These are phyloP conservation scores for Noctua janthe DNA, from an alignment of 2,888 invertebrate genomes.

Conservation along the genomic window DNA sequence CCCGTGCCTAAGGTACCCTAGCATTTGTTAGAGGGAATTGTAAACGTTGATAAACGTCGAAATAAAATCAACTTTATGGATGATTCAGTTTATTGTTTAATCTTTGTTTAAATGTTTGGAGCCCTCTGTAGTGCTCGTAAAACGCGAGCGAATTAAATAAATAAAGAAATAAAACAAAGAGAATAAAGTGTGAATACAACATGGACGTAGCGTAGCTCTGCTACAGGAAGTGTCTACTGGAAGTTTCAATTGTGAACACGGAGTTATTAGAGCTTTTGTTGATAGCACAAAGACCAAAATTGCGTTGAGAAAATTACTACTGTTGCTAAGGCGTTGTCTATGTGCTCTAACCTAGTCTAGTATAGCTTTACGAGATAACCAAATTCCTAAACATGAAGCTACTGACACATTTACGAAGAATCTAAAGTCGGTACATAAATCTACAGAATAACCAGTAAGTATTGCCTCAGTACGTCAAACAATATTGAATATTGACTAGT, in stretches of 20 bases:
- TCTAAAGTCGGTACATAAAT: conserved; percentile 24
- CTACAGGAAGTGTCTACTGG: conserved; percentile 13
- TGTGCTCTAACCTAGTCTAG: conserved; percentile 10
- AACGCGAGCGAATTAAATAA: conserved; percentile 54
- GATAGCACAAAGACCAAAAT: conserved; percentile 26
- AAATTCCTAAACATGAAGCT: conserved; percentile 33
- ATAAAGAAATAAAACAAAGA: conserved; percentile 57
- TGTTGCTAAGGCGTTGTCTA: conserved; percentile 30
- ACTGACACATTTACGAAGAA: conserved; percentile 45
- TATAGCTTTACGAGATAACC: conserved; percentile 25
- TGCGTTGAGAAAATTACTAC: conserved; percentile 7
- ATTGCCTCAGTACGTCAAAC: conserved; percentile 38
- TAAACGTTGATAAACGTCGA: conserved; percentile 53
- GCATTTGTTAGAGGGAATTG: conserved; percentile 44
- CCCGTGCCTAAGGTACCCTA: conserved; percentile 61
- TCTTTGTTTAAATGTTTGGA: conserved; percentile 59
- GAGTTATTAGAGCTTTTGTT: conserved; percentile 16
- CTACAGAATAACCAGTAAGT: conserved; percentile 18
- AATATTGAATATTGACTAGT: conserved; percentile 51
- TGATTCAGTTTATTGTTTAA: conserved; percentile 61
- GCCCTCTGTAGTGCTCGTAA: conserved; percentile 53
- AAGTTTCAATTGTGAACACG: conserved; percentile 23
- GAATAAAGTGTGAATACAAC: conserved; percentile 38
- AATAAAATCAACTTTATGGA: conserved; percentile 59
- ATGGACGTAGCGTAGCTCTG: conserved; percentile 1